These are phyloP conservation scores for Carapus acus DNA, from an alignment of 2,797 vertebrate species.

Conservation along the genomic window DNA sequence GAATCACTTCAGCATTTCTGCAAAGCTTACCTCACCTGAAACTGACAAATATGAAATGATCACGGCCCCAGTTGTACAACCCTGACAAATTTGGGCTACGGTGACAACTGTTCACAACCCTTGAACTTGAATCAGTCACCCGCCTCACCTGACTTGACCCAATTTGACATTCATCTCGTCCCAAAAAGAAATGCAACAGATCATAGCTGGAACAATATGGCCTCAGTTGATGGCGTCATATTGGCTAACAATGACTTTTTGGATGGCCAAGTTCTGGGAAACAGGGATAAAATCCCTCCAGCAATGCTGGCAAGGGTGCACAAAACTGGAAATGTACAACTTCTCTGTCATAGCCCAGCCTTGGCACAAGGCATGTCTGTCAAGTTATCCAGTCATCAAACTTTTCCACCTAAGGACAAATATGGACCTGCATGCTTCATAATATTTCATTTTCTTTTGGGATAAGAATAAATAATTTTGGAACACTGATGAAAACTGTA, in stretches of 20 bases:
- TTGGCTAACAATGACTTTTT: neutral
- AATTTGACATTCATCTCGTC: neutral
- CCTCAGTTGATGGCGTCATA: neutral
- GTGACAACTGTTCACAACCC: too few species aligned
- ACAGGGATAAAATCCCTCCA: constrained; percentile 1
- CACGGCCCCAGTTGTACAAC: neutral
- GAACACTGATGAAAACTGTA: neutral
- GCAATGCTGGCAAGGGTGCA: neutral
- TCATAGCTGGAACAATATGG: neutral
- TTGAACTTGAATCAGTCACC: too few species aligned
- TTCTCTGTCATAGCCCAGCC: neutral
- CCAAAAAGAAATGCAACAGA: neutral
- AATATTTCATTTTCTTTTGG: too few species aligned
- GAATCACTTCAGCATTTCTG: neutral
- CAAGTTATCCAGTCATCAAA: neutral
- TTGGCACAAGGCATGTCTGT: neutral
- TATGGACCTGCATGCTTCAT: too few species aligned
- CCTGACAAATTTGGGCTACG: neutral
- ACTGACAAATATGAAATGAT: neutral
- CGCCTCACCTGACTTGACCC: neutral
- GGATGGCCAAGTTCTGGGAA: neutral
- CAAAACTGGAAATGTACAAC: neutral
- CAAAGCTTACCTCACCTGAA: neutral
- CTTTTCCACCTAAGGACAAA: too few species aligned
- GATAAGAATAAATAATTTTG: neutral